phyloP scores from a whole-genome alignment of 2,888 invertebrate species.

The Caenorhabditis zanzibari region DNA sequence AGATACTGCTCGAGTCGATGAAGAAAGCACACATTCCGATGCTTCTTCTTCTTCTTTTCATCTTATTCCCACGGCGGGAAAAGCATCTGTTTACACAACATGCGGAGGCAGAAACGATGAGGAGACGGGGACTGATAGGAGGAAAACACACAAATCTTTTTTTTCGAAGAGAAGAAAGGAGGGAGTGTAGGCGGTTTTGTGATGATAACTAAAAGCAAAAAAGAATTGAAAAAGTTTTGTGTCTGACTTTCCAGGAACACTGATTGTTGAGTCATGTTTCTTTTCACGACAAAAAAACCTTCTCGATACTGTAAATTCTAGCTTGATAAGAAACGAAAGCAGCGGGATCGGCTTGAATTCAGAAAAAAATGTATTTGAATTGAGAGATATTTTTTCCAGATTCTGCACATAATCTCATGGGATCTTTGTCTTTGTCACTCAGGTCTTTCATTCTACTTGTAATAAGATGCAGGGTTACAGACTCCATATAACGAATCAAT shows the following conservation, averaged over 20 bases:
- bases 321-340: background rate
- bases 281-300: background rate
- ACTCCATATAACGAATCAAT: background rate
- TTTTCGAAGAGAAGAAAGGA: background rate
- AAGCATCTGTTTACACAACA: constrained; percentile 60
- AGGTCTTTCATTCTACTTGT: too few relatives aligned
- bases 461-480: too few relatives aligned
- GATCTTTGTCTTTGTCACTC: too few relatives aligned
- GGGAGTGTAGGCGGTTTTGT: constrained; percentile 29
- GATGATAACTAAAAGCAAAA: constrained; percentile 9
- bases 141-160: constrained; percentile 28
- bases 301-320: background rate
- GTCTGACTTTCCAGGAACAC: background rate
- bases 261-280: background rate
- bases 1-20: constrained; percentile 31
- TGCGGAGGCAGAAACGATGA: constrained; percentile 53
- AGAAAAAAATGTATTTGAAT: too few relatives aligned
- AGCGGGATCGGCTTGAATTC: background rate
- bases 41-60: constrained; percentile 33
- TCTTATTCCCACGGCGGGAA: constrained; percentile 50
- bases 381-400: background rate
- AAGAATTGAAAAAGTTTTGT: background rate
- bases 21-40: constrained; percentile 47
- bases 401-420: background rate
- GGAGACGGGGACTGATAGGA: constrained; percentile 33